Evolutionary conservation across 2,797 vertebrate species (phyloP).

Genomic region (Nyctalus aviator): DNA sequence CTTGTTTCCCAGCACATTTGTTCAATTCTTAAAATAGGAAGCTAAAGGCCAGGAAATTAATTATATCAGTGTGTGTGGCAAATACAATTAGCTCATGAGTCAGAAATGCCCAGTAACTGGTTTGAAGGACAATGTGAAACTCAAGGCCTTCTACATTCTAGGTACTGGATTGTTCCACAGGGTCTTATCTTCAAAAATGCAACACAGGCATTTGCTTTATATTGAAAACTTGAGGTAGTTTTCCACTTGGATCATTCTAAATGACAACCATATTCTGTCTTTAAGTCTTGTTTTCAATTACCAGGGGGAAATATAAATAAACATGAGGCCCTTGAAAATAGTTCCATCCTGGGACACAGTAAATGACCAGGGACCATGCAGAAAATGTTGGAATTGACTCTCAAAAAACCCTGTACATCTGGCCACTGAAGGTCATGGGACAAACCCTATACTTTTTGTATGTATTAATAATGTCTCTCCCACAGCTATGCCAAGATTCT

Average conservation of each 20-base stretch:
- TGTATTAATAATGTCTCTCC: background rate
- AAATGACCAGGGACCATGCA: background rate
- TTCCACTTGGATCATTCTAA: constrained; percentile 45
- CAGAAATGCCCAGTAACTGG: background rate
- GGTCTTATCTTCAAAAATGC: background rate
- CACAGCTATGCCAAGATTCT: background rate
- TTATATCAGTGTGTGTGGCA: constrained; percentile 32
- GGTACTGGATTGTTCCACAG: background rate
- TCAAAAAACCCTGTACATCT: background rate
- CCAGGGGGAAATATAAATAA: background rate
- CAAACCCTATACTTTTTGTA: background rate
- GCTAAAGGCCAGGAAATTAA: constrained; percentile 40
- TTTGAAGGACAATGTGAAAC: background rate
- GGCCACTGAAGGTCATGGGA: background rate
- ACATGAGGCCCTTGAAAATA: background rate
- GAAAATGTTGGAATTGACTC: background rate
- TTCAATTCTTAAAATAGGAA: constrained; percentile 69
- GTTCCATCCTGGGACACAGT: background rate
- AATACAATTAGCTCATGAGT: background rate
- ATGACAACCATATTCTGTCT: background rate
- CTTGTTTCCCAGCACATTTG: constrained; percentile 55
- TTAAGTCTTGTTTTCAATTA: constrained; percentile 53
- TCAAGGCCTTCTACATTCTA: background rate
- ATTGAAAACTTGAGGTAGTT: background rate
- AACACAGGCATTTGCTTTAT: background rate